phyloP scores from a whole-genome alignment of 2,113 vertebrate genomes.

The Alces alces region DNA sequence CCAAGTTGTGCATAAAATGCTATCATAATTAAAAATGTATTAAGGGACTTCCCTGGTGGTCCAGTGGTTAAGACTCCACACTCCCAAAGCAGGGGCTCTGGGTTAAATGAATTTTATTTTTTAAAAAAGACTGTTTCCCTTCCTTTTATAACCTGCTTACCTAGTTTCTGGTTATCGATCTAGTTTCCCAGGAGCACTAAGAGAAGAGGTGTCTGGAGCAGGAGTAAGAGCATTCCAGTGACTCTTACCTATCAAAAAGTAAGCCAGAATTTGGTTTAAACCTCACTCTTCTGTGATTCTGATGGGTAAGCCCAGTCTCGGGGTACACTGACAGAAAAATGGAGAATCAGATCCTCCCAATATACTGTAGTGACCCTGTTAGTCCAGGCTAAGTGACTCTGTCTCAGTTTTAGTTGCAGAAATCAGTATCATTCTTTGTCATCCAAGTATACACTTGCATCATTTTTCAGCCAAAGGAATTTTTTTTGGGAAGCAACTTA shows the following conservation, averaged over 20 bases:
- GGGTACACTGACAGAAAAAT: not conserved
- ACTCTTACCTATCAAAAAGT: not conserved
- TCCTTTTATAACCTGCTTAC: not conserved
- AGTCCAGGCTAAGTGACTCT: not conserved
- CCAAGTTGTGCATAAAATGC: not conserved
- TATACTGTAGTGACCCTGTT: not conserved
- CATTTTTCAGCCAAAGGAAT: not conserved
- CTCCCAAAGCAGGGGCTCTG: not conserved
- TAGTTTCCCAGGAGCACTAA: not conserved
- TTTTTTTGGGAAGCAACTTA: not conserved
- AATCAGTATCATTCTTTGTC: not conserved
- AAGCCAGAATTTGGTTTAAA: not conserved
- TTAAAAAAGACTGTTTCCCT: not conserved
- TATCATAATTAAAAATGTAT: not conserved
- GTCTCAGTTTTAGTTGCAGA: not conserved
- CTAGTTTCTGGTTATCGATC: not conserved
- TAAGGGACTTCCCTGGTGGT: not conserved
- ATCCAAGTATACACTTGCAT: not conserved
- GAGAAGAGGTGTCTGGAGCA: not conserved
- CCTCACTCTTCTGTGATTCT: not conserved
- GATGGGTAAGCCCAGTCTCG: not conserved
- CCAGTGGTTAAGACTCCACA: not conserved
- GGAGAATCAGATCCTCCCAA: not conserved
- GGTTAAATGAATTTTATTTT: not conserved
- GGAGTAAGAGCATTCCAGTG: not conserved